Evolutionary conservation across 1,140 invertebrate genomes (phyloP).

Genomic region (Calephelis virginiensis): DNA sequence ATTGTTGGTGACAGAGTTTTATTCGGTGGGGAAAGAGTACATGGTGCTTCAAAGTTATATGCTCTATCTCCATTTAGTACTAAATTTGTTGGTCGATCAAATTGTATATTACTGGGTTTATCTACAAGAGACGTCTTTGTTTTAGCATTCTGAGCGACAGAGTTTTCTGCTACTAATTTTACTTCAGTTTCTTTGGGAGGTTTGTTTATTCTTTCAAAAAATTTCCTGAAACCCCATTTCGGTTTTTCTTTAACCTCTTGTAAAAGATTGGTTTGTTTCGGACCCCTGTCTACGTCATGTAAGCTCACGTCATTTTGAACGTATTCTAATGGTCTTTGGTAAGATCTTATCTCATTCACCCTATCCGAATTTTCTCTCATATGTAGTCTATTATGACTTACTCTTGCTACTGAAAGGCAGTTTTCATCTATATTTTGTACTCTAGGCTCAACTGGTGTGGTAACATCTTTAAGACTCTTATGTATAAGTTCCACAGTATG

Average conservation of each 20-base stretch:
- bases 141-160: constrained; percentile 39
- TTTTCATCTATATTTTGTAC: constrained; percentile 43
- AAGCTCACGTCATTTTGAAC: constrained; percentile 87
- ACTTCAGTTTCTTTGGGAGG: constrained; percentile 77
- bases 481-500: constrained; percentile 85
- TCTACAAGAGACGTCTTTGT: constrained; percentile 55
- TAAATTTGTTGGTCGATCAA: constrained; percentile 60
- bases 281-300: constrained; percentile 77
- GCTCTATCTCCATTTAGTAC: constrained; percentile 49
- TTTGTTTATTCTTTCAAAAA: constrained; percentile 60
- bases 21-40: constrained; percentile 72
- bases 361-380: constrained; percentile 51
- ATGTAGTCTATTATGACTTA: constrained; percentile 38
- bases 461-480: constrained; percentile 82
- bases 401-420: constrained; percentile 57
- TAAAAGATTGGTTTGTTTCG: constrained; percentile 64
- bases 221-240: constrained; percentile 64
- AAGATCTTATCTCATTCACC: constrained; percentile 60
- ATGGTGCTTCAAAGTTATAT: constrained; percentile 59
- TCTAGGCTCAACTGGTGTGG: constrained; percentile 47
- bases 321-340: constrained; percentile 83
- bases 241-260: constrained; percentile 66
- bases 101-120: constrained; percentile 45
- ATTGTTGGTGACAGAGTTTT: constrained; percentile 67
- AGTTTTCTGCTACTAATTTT: constrained; percentile 63